Evolutionary conservation across 2,797 vertebrate genomes (phyloP).

Genomic region (Chelonia mydas): DNA sequence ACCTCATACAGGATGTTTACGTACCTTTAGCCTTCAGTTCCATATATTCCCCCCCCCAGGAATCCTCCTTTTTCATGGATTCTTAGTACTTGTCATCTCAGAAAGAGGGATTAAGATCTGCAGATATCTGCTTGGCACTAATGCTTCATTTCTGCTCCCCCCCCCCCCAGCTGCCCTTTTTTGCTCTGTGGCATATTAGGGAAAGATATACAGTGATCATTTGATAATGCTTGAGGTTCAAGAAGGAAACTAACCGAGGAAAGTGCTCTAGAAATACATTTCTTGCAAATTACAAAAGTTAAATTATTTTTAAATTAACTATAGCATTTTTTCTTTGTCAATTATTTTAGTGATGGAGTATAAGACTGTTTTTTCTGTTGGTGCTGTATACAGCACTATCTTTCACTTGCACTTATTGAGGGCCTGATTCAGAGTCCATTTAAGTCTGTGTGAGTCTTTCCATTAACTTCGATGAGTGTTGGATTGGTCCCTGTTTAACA

Average conservation of each 20-base stretch:
- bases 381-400: neutral
- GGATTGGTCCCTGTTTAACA: constrained; percentile 26
- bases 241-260: neutral
- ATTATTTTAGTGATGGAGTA: constrained; percentile 46
- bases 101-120: constrained; percentile 52
- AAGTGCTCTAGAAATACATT: neutral
- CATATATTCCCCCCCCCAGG: neutral
- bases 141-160: neutral
- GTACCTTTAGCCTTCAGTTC: neutral
- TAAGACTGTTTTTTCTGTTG: neutral
- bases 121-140: constrained; percentile 1
- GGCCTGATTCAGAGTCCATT: neutral
- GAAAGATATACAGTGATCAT: neutral
- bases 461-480: constrained; percentile 14
- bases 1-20: neutral
- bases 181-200: neutral
- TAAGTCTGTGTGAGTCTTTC: neutral
- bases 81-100: neutral
- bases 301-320: neutral
- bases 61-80: neutral
- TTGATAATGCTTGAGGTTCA: neutral
- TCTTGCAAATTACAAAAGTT: neutral
- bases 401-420: constrained; percentile 59
- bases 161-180: neutral
- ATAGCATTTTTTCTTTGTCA: constrained; percentile 21